Evolutionary conservation across 2,888 invertebrate genomes (phyloP).

Genomic region (Crepidodera aurea): DNA sequence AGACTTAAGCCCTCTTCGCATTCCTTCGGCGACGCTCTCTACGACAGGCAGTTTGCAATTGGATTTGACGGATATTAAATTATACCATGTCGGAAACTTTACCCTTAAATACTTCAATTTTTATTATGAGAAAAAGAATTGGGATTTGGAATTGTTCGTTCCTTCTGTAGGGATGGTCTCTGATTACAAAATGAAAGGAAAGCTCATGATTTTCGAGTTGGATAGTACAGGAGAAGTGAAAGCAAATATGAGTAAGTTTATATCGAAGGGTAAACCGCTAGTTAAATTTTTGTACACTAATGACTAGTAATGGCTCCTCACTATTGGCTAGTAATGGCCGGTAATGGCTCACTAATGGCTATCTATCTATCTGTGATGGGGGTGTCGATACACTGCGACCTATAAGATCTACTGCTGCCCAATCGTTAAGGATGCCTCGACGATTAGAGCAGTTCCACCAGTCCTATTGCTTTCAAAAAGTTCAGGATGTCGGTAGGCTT

Average conservation of each 20-base stretch:
- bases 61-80: conserved; percentile 33
- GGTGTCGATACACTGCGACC: too few relatives aligned
- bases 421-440: too few relatives aligned
- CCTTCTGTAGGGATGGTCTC: conserved; percentile 70
- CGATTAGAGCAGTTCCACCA: too few relatives aligned
- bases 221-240: conserved; percentile 62
- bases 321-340: too few relatives aligned
- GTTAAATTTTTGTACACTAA: too few relatives aligned
- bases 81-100: conserved; percentile 66
- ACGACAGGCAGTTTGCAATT: conserved; percentile 31
- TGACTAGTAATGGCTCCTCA: too few relatives aligned
- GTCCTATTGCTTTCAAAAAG: too few relatives aligned
- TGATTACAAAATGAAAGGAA: conserved; percentile 70
- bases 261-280: too few relatives aligned
- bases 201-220: conserved; percentile 73
- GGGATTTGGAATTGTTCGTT: conserved; percentile 67
- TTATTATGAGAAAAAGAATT: conserved; percentile 62
- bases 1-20: conserved; percentile 70
- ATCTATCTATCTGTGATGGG: too few relatives aligned
- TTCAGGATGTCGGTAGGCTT: too few relatives aligned
- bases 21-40: conserved; percentile 72
- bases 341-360: too few relatives aligned
- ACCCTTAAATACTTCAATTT: conserved; percentile 62
- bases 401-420: too few relatives aligned
- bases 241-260: conserved; percentile 12